Conservation (phyloP, 2,888 invertebrate species). For the Tridacna gigas region DNA sequence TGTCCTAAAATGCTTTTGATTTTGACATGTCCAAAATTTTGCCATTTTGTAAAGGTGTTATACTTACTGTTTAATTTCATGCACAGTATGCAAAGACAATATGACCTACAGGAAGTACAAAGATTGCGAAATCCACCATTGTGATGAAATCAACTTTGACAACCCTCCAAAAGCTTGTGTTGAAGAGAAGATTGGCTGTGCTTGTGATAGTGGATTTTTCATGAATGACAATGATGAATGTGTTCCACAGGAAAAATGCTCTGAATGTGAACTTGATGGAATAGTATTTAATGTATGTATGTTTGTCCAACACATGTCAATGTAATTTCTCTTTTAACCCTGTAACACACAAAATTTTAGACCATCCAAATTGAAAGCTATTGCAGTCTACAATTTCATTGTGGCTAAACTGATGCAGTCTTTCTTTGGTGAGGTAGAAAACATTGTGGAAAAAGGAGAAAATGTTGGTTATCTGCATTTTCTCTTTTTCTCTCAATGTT, state of each 20-base stretch:
- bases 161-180: neutral
- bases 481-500: too few relatives aligned
- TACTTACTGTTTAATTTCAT: too few relatives aligned
- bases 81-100: constrained; percentile 12
- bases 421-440: too few relatives aligned
- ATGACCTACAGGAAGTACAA: constrained; percentile 4
- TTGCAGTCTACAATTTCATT: too few relatives aligned
- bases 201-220: neutral
- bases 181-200: constrained; percentile 17
- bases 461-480: too few relatives aligned
- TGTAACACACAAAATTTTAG: neutral
- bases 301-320: neutral
- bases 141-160: neutral
- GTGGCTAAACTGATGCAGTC: too few relatives aligned
- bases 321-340: neutral
- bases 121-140: constrained; percentile 7
- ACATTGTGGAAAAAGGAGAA: too few relatives aligned
- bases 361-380: too few relatives aligned
- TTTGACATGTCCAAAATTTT: too few relatives aligned
- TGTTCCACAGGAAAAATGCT: neutral
- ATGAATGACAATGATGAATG: constrained; percentile 12
- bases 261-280: neutral
- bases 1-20: too few relatives aligned
- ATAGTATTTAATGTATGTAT: neutral
- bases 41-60: too few relatives aligned